Percentiles rank a stretch among this genome's conserved stretches.
These are phyloP conservation scores for Cyclophora punctaria DNA, from an alignment of 2,888 invertebrate species.

Conservation along the genomic window DNA sequence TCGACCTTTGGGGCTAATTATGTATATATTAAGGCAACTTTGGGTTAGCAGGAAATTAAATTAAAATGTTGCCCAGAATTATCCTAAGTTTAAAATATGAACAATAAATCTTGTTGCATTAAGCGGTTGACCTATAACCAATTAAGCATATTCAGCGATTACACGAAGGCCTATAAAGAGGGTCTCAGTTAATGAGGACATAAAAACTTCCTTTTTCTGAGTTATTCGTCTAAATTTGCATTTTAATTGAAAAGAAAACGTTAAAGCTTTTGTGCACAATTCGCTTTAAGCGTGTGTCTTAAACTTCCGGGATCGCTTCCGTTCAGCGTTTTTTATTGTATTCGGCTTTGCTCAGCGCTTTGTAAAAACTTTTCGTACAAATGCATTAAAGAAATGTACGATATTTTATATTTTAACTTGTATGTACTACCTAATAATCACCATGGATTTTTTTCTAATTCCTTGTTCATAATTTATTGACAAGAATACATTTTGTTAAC, in stretches of 20 bases:
- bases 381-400: too few relatives aligned
- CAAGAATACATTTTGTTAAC: too few relatives aligned
- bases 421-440: too few relatives aligned
- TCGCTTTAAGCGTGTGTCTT: conserved; percentile 10
- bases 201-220: conserved; percentile 49
- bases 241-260: conserved; percentile 55
- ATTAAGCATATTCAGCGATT: conserved; percentile 47
- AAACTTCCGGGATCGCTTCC: conserved; percentile 9
- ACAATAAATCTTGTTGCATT: conserved; percentile 22
- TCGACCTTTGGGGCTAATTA: too few relatives aligned
- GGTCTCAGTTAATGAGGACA: conserved; percentile 47
- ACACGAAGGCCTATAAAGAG: conserved; percentile 39
- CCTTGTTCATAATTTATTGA: too few relatives aligned
- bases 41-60: too few relatives aligned
- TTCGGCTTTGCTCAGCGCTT: conserved; percentile 1
- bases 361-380: too few relatives aligned
- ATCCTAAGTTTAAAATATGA: background rate
- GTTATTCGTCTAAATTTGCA: conserved; percentile 54
- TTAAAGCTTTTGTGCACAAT: conserved; percentile 30
- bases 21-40: too few relatives aligned
- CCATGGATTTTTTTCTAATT: too few relatives aligned
- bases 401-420: too few relatives aligned
- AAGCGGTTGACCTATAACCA: conserved; percentile 35
- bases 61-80: too few relatives aligned
- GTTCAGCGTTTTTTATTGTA: conserved; percentile 2